Evolutionary conservation across 2,113 vertebrate species (phyloP).

Genomic region (Chlorodrepanis virens): DNA sequence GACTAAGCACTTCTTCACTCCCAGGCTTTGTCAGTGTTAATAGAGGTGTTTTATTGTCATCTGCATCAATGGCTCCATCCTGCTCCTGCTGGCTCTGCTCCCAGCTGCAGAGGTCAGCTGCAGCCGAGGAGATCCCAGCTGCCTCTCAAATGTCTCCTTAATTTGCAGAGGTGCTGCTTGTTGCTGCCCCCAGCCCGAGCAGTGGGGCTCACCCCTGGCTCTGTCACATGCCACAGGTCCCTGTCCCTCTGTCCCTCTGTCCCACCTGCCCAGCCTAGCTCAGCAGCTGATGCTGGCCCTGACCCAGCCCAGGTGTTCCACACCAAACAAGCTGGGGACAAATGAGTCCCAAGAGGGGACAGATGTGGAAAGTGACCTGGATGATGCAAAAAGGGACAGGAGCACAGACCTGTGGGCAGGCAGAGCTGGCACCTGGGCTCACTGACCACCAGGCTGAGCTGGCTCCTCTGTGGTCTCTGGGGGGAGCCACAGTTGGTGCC

Average conservation of each 20-base stretch:
- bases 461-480: not conserved
- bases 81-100: not conserved
- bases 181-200: not conserved
- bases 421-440: not conserved
- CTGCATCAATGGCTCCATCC: not conserved
- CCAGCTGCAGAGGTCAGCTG: not conserved
- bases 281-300: not conserved
- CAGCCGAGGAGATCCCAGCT: not conserved
- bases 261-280: not conserved
- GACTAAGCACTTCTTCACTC: not conserved
- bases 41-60: not conserved
- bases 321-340: not conserved
- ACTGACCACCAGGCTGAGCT: not conserved
- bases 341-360: not conserved
- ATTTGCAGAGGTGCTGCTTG: not conserved
- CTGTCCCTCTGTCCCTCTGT: not conserved
- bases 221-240: accelerated
- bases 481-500: not conserved
- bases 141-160: not conserved
- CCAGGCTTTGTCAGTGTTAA: not conserved
- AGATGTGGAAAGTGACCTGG: not conserved
- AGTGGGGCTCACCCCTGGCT: not conserved
- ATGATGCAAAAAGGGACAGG: not conserved
- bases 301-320: not conserved
- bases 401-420: not conserved